Conservation (phyloP, 2,113 vertebrate genomes). For the Chiloscyllium plagiosum region DNA sequence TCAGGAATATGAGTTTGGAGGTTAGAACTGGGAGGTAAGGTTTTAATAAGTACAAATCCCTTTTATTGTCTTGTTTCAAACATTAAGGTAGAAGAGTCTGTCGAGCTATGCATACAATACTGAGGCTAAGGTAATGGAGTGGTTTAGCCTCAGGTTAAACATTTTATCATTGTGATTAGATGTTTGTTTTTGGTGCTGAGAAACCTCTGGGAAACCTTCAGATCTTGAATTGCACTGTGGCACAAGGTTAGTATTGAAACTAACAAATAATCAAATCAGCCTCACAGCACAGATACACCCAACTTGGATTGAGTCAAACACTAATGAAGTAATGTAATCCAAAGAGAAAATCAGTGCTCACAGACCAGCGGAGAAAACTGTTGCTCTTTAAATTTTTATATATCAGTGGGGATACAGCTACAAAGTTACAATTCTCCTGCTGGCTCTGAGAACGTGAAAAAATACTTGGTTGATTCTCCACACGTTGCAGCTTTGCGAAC, state of each 20-base stretch:
- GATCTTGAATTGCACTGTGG: background rate
- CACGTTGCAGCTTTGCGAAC: background rate
- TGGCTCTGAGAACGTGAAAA: slow-evolving; percentile 1
- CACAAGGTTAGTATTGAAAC: background rate
- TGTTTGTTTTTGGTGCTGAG: background rate
- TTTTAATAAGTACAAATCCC: background rate
- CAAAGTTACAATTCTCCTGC: background rate
- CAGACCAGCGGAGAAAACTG: background rate
- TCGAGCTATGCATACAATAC: background rate
- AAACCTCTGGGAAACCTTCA: background rate
- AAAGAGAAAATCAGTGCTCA: background rate
- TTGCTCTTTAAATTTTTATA: background rate
- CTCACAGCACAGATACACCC: background rate
- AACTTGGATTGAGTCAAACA: background rate
- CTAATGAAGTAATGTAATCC: background rate
- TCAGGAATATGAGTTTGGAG: background rate
- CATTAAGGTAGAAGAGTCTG: background rate
- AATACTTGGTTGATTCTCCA: background rate
- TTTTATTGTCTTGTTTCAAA: background rate
- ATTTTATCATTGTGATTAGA: background rate
- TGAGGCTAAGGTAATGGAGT: background rate
- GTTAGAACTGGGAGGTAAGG: background rate
- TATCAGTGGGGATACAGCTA: background rate
- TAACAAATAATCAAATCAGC: background rate
- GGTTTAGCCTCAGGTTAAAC: background rate